Evolutionary conservation across 1,140 invertebrate species (phyloP).

Genomic region (Bursaphelenchus mucronatus): DNA sequence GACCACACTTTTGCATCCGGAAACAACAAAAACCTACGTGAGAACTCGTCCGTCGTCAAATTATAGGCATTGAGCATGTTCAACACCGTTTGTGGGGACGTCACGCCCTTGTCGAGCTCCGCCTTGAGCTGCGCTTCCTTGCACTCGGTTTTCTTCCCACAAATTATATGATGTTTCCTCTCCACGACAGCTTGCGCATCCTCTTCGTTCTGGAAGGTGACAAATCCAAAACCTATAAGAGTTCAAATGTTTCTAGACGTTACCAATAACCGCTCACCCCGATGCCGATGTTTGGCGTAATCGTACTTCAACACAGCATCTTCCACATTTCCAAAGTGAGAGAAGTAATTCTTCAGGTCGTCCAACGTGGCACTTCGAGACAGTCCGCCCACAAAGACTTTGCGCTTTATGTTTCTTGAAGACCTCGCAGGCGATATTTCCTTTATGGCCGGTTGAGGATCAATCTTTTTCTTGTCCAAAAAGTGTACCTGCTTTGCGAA

Average conservation of each 20-base stretch:
- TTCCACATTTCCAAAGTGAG: constrained; percentile 82
- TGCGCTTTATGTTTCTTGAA: constrained; percentile 18
- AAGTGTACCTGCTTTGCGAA: constrained; percentile 37
- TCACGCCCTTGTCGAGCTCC: too few species aligned
- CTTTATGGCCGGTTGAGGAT: constrained; percentile 12
- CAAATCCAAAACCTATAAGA: constrained; percentile 83
- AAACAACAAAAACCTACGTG: too few species aligned
- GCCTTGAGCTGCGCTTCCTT: constrained; percentile 85
- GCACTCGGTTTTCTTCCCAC: constrained; percentile 86
- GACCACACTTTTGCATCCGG: too few species aligned
- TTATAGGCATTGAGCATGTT: too few species aligned
- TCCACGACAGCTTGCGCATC: neutral
- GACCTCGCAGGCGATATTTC: constrained; percentile 9
- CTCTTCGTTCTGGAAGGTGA: neutral
- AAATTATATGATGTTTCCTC: constrained; percentile 73
- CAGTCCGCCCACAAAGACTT: constrained; percentile 68
- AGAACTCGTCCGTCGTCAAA: too few species aligned
- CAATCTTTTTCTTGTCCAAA: constrained; percentile 16
- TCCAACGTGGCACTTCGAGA: constrained; percentile 81
- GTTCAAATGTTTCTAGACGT: constrained; percentile 79
- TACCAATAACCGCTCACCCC: constrained; percentile 83
- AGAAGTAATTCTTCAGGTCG: constrained; percentile 83
- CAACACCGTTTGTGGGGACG: too few species aligned
- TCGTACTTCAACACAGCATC: constrained; percentile 91
- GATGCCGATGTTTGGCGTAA: constrained; percentile 82